A percentile compares a stretch with the other conserved stretches of the same genome.
Evolutionary conservation across 2,113 vertebrate species (phyloP).

Genomic region (Gopherus evgoodei): DNA sequence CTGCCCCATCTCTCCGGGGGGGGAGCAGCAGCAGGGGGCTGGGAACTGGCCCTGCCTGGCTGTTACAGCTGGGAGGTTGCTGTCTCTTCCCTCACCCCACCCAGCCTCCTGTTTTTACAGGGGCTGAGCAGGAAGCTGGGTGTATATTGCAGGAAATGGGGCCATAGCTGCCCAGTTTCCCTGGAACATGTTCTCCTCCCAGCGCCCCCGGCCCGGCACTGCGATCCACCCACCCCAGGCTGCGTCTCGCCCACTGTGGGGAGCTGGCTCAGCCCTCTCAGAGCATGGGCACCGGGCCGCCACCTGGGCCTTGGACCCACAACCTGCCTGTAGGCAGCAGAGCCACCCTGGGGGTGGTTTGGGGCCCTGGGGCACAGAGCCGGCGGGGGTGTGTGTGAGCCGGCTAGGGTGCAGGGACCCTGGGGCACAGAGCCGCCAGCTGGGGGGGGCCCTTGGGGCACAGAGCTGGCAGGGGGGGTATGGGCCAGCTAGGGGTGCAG

Average conservation of each 20-base stretch:
- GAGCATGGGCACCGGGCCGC: too few relatives aligned
- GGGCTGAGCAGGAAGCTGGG: constrained; percentile 47
- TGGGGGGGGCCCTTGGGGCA: neutral
- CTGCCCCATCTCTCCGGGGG: neutral
- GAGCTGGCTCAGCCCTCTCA: too few relatives aligned
- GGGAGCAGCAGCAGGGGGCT: neutral
- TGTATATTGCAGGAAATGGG: constrained; percentile 65
- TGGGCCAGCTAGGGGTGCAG: too few relatives aligned
- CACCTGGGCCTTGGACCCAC: too few relatives aligned
- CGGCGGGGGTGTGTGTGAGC: too few relatives aligned
- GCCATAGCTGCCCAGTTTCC: constrained; percentile 44
- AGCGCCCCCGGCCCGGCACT: neutral
- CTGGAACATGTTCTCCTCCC: constrained; percentile 7
- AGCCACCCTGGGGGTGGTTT: too few relatives aligned
- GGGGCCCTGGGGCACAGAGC: too few relatives aligned
- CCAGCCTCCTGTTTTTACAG: neutral
- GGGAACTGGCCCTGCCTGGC: neutral
- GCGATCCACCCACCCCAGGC: too few relatives aligned
- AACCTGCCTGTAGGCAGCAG: too few relatives aligned
- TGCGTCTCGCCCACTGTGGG: neutral
- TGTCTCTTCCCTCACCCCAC: fast-evolving
- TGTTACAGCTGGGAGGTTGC: neutral
- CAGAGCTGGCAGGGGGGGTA: too few relatives aligned
- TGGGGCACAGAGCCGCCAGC: neutral
- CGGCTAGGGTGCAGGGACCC: fast-evolving